Evolutionary conservation across 2,113 vertebrate genomes (phyloP), one percentile per base, ranked within the genome.

Genomic region (Taxidea taxus): DNA sequence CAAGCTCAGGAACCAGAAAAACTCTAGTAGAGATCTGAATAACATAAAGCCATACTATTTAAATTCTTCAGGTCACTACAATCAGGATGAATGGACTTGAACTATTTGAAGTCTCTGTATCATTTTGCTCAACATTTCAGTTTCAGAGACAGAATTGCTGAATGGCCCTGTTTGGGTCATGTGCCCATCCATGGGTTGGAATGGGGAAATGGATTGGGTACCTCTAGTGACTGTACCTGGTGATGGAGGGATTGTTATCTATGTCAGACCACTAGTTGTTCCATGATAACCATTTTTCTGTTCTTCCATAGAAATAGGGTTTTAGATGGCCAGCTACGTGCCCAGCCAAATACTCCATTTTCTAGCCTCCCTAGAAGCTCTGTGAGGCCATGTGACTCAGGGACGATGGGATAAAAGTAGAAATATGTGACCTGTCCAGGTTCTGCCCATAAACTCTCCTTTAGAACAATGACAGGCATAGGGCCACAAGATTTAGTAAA

Each of bases 1-100:
- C 8, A 91, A 87, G 42, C 44, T 72, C 31, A 84, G 84, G 25
- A 92, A 72, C n/a, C 51, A 89, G 85, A 56, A 92, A 96, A 93
- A 42, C 4, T 89, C 27, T 47, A 87, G 6, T 64, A 90, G 8
- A 82, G 21, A 60, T 75, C 47, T 27, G 58, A 86, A 39, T 49
- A 92, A 39, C 7, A 78, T 47, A 49, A 89, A 92, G 6, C 16
- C 60, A 37, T 4, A 49, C 31, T 51, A 12, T 58, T 72, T 62
- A 56, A 54, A 44, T 54, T 83, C n/a, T 34, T 91, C 44, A 81
- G 44, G 75, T 91, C 47, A 37, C 47, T 6, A 16, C 20, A 74
- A 0, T 21, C n/a, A 29, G 31, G n/a, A 85, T 89, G 70, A 72
- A 39, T 80, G 60, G 44, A 72, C 49, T 91, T 87, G 6, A 82